These are phyloP conservation scores for Sebastes iracundus DNA, from an alignment of 2,797 vertebrate genomes.

Conservation along the genomic window DNA sequence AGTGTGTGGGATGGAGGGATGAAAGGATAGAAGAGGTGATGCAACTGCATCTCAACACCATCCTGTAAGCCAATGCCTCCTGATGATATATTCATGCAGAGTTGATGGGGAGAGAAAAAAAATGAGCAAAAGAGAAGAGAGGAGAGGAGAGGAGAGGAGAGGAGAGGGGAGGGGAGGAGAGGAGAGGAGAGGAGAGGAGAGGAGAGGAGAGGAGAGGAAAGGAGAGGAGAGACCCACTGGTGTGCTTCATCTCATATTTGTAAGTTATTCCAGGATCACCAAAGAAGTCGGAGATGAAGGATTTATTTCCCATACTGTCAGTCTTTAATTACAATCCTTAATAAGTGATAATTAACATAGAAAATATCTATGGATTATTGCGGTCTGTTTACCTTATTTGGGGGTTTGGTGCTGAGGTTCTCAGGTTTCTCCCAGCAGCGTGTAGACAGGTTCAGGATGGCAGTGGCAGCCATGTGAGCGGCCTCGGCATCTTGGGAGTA, in stretches of 20 bases:
- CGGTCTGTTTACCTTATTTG: conserved; percentile 70
- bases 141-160: background rate
- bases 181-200: background rate
- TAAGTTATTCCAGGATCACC: background rate
- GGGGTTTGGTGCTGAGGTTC: conserved; percentile 95
- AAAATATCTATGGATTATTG: background rate
- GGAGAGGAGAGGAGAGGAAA: background rate
- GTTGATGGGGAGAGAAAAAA: conserved; percentile 40
- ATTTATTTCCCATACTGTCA: background rate
- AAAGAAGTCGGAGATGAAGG: background rate
- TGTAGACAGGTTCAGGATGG: conserved; percentile 97
- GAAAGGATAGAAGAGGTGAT: conserved; percentile 77
- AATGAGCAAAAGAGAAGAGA: background rate
- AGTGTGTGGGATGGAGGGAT: conserved; percentile 72
- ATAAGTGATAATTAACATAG: background rate
- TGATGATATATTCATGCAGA: conserved; percentile 72
- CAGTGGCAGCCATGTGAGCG: conserved; percentile 97
- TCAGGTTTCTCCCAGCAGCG: conserved; percentile 98
- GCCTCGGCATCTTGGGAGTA: conserved; percentile 96
- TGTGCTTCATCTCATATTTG: background rate
- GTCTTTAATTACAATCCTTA: background rate
- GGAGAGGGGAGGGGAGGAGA: background rate
- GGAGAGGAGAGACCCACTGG: conserved; percentile 8
- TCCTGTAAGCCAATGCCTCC: conserved; percentile 69
- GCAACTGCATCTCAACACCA: conserved; percentile 81